phyloP scores from a whole-genome alignment of 2,888 invertebrate species.

The Nemoura dubitans region DNA sequence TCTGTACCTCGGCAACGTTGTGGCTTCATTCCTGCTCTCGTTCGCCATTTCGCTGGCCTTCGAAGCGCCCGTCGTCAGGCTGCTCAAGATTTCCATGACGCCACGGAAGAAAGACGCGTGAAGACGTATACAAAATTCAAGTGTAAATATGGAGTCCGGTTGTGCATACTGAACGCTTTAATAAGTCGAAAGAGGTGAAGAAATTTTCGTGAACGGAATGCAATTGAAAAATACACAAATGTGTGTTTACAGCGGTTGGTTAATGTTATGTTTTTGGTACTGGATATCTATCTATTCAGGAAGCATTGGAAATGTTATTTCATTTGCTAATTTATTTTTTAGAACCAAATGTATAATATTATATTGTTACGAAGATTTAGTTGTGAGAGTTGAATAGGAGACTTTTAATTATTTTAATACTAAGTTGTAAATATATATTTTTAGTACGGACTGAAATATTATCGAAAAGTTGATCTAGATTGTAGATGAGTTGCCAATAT shows the following conservation, averaged over 20 bases:
- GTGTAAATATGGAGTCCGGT: not conserved
- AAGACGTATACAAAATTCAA: not conserved
- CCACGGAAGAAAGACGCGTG: conserved; percentile 57
- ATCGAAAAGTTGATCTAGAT: not conserved
- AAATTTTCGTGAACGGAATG: not conserved
- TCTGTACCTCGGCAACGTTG: conserved; percentile 79
- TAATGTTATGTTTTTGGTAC: not conserved
- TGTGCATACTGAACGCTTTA: not conserved
- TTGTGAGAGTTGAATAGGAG: not conserved
- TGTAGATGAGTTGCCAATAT: not conserved
- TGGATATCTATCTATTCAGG: not conserved
- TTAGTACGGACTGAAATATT: not conserved
- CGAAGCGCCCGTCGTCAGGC: conserved; percentile 82
- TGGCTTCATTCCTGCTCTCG: conserved; percentile 78
- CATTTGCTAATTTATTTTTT: not conserved
- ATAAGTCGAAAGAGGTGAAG: not conserved
- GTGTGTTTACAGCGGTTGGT: not conserved
- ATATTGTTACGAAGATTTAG: not conserved
- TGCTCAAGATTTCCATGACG: conserved; percentile 73
- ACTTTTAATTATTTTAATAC: not conserved
- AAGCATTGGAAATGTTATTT: not conserved
- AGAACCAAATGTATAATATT: not conserved
- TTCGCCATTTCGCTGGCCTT: conserved; percentile 80
- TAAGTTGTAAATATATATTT: not conserved
- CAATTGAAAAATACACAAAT: not conserved